phyloP scores from a whole-genome alignment of 2,888 invertebrate species.

The Drosophila percnosoma region DNA sequence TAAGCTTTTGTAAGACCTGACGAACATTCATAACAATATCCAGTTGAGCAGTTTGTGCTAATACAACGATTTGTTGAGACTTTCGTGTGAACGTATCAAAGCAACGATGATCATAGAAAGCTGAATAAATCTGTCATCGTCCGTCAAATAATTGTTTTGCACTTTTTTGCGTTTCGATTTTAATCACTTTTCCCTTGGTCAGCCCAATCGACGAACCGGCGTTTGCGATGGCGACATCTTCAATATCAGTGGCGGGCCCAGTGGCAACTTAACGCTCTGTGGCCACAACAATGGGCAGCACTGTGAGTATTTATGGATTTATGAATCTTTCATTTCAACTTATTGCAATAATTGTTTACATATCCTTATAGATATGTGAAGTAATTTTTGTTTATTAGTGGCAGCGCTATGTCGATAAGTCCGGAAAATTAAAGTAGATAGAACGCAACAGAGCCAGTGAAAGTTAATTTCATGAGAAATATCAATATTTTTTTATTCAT shows the following conservation, averaged over 20 bases:
- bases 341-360: background rate
- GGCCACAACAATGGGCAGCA: constrained; percentile 94
- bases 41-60: no score
- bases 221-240: constrained; percentile 92
- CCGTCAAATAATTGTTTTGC: no score
- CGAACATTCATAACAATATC: no score
- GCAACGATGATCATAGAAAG: no score
- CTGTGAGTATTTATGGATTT: constrained; percentile 86
- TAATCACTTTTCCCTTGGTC: constrained; percentile 92
- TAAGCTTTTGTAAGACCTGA: no score
- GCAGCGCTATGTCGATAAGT: background rate
- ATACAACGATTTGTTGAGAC: no score
- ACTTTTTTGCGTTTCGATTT: constrained; percentile 90
- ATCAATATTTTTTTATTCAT: background rate
- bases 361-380: background rate
- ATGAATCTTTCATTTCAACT: background rate
- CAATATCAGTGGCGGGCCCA: constrained; percentile 86
- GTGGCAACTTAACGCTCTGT: constrained; percentile 88
- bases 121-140: no score
- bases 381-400: background rate
- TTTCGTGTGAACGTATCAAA: no score
- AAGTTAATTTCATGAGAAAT: background rate
- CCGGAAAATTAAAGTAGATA: background rate
- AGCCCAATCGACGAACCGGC: constrained; percentile 92
- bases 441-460: background rate